Conservation (phyloP, 1,140 invertebrate species). For the Venturia canescens region DNA sequence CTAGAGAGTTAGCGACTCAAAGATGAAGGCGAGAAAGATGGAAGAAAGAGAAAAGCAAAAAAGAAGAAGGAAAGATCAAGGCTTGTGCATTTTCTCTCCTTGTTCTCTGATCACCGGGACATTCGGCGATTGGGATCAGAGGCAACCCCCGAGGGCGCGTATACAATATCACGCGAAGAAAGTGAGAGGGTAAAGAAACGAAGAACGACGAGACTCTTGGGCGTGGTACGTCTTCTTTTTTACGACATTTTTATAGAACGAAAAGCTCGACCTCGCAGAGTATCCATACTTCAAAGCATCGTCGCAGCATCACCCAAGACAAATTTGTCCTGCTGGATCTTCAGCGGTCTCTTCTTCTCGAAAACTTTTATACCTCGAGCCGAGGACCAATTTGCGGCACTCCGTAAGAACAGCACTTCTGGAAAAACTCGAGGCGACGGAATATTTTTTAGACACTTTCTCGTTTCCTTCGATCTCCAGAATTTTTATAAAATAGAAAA, state of each 20-base stretch:
- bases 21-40: not conserved
- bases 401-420: not conserved
- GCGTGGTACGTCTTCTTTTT: constrained; percentile 39
- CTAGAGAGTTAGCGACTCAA: not conserved
- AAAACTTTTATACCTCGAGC: not conserved
- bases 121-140: constrained; percentile 54
- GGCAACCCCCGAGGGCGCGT: constrained; percentile 31
- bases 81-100: not conserved
- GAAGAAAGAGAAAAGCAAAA: not conserved
- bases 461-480: not conserved
- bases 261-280: not conserved
- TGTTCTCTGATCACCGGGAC: constrained; percentile 13
- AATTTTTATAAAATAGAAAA: not conserved
- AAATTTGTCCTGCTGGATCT: not conserved
- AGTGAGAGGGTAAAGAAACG: constrained; percentile 28
- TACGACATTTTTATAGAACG: constrained; percentile 57
- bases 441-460: not conserved
- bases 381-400: not conserved
- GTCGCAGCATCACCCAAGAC: constrained; percentile 9
- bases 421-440: not conserved
- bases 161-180: constrained; percentile 26
- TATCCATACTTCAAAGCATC: not conserved
- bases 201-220: not conserved
- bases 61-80: not conserved
- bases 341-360: constrained; percentile 15